Percentiles rank a stretch among this genome's conserved stretches.
Evolutionary conservation across 2,888 invertebrate genomes (phyloP).

Genomic region (Meiosimyza platycephala): DNA sequence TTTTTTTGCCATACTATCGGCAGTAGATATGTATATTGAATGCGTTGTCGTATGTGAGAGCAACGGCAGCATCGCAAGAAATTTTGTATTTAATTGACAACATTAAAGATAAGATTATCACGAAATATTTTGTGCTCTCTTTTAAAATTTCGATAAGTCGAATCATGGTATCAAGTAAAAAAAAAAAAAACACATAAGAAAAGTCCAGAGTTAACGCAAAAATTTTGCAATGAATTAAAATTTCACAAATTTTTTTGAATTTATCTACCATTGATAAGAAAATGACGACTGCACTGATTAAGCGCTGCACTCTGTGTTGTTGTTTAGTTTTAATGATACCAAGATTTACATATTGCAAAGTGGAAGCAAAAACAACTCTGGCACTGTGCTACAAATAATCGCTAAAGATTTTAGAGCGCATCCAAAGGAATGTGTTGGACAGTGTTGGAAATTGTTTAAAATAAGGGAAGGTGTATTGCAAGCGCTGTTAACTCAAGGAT

Average conservation of each 20-base stretch:
- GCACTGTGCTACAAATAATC: background rate
- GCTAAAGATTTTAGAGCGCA: background rate
- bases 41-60: background rate
- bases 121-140: constrained; percentile 46
- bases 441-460: constrained; percentile 15
- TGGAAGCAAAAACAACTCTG: constrained; percentile 1
- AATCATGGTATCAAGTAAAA: background rate
- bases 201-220: background rate
- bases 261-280: constrained; percentile 29
- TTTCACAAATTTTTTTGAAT: constrained; percentile 25
- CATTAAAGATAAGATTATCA: constrained; percentile 50
- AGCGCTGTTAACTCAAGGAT: too few species aligned
- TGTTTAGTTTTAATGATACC: constrained; percentile 17
- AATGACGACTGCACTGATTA: constrained; percentile 30
- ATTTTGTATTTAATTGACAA: constrained; percentile 51
- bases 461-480: background rate
- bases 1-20: too few species aligned
- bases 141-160: background rate
- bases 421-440: background rate
- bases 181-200: constrained; percentile 12
- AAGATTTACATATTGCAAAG: constrained; percentile 20
- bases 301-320: constrained; percentile 23
- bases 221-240: constrained; percentile 28
- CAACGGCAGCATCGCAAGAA: constrained; percentile 37
- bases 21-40: too few species aligned